Percentiles rank a stretch among this genome's conserved stretches.
phyloP scores from a whole-genome alignment of 2,113 vertebrate species.

The Ochotona curzoniae region DNA sequence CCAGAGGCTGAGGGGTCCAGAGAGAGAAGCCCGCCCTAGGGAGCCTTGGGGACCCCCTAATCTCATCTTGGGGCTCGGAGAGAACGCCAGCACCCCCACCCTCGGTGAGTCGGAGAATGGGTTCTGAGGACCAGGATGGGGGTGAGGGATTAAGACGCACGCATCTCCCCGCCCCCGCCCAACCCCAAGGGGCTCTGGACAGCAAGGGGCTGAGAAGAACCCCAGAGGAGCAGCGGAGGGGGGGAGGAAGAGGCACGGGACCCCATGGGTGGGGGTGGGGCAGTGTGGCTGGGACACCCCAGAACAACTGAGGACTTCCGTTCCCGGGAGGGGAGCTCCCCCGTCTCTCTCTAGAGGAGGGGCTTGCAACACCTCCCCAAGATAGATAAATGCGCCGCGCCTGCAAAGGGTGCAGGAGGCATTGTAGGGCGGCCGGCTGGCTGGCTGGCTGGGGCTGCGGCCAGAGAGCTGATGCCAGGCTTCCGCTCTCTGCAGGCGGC shows the following conservation, averaged over 20 bases:
- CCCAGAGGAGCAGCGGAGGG: neutral
- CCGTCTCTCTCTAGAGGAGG: neutral
- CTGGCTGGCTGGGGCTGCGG: slow-evolving; percentile 69
- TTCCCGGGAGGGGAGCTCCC: slow-evolving; percentile 41
- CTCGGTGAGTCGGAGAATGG: slow-evolving; percentile 70
- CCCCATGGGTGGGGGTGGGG: neutral
- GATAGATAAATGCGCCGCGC: slow-evolving; percentile 49
- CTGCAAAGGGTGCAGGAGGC: slow-evolving; percentile 45
- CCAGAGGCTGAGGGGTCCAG: slow-evolving; percentile 65
- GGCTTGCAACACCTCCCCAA: slow-evolving; percentile 63
- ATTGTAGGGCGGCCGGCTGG: slow-evolving; percentile 26
- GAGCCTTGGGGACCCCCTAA: slow-evolving; percentile 68
- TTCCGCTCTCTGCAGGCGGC: slow-evolving; percentile 77
- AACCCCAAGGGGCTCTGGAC: neutral
- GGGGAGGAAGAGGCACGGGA: neutral
- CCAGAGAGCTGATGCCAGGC: slow-evolving; percentile 76
- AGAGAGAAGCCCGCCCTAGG: slow-evolving; percentile 78
- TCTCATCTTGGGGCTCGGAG: slow-evolving; percentile 72
- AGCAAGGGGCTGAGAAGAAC: neutral
- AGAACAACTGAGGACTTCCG: slow-evolving; percentile 40
- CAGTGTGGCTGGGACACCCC: slow-evolving; percentile 19
- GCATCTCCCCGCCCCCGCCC: too few species aligned
- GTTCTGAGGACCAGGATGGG: slow-evolving; percentile 44
- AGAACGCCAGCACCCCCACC: slow-evolving; percentile 59
- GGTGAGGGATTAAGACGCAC: neutral